phyloP scores from a whole-genome alignment of 1,140 invertebrate species.

The Grapholita molesta region DNA sequence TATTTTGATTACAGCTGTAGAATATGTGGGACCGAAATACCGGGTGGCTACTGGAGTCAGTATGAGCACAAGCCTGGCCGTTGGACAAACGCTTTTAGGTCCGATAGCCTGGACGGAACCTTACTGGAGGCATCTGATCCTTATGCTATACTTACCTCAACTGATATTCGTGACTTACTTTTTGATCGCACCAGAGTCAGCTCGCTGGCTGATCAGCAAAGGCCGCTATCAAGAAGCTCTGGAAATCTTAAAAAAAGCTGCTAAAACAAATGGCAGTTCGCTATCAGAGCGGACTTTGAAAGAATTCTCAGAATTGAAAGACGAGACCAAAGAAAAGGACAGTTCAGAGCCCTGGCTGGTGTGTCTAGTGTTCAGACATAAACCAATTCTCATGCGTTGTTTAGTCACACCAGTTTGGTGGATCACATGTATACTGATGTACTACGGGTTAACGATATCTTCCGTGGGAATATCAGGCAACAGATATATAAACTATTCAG shows the following conservation, averaged over 20 bases:
- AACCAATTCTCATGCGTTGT: constrained; percentile 77
- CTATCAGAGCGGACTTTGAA: constrained; percentile 76
- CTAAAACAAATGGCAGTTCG: constrained; percentile 81
- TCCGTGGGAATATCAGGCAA: constrained; percentile 79
- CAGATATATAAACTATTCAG: constrained; percentile 81
- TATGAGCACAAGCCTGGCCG: constrained; percentile 82
- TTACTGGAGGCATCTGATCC: constrained; percentile 84
- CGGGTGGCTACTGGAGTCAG: constrained; percentile 84
- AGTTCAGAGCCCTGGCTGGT: constrained; percentile 48
- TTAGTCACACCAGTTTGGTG: constrained; percentile 81
- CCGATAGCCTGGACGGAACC: constrained; percentile 81
- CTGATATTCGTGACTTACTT: constrained; percentile 81
- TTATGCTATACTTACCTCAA: constrained; percentile 83
- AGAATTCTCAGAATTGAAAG: constrained; percentile 28
- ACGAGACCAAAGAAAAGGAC: neutral
- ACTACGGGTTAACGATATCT: constrained; percentile 81
- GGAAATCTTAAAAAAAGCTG: constrained; percentile 79
- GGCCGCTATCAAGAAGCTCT: constrained; percentile 82
- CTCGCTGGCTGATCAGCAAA: constrained; percentile 87
- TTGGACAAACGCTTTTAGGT: constrained; percentile 84
- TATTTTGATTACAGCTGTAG: constrained; percentile 80
- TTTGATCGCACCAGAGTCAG: constrained; percentile 81
- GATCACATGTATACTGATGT: constrained; percentile 80
- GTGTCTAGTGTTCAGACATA: constrained; percentile 72
- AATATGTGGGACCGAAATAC: constrained; percentile 85